Evolutionary conservation across 2,797 vertebrate genomes (phyloP), one percentile per base, ranked within the genome.

Genomic region (Epinephelus malabaricus): DNA sequence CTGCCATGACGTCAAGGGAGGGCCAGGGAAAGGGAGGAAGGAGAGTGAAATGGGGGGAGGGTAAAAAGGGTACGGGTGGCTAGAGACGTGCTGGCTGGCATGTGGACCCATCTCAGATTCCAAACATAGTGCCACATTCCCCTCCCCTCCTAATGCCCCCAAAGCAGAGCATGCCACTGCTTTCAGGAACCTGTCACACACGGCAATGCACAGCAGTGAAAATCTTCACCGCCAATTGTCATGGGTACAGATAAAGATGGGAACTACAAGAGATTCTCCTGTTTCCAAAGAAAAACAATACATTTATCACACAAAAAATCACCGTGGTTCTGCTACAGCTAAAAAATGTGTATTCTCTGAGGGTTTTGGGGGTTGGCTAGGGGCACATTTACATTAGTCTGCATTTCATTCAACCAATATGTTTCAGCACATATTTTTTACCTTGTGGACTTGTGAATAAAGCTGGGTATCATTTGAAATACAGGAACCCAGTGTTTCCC

Each of bases 51-150:
- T 50, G 51, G 65, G 49, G 73, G 60, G 69, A 25, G 67, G 56
- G 83, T 34, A 19, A 73, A 76, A 64, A 53, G 71, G 76, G 64
- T 64, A 62, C 7, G 69, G 83, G 75, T 73, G 86, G 79, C 69
- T 46, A 92, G 88, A 91, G 92, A 93, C 89, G 69, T 91, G 90
- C 84, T 55, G 88, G 89, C 90, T 92, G 92, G 88, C 92, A 92
- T 85, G 77, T 46, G 14, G 80, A 87, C 77, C 84, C 85, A 69
- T 91, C 86, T 90, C 77, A 84, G 88, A 94, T 94, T 94, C 92
- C 92, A 91, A 88, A 92, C 93, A 95, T 94, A 90, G 93, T 78
- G 88, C 68, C 85, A 94, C 91, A 93, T 94, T 93, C 89, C 81
- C 51, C 71, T 66, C 78, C 82, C 49, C 64, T 80, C 78, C 74